Base-by-base conservation (phyloP, 1,140 invertebrate species). In the Polypedilum pembai region DNA sequence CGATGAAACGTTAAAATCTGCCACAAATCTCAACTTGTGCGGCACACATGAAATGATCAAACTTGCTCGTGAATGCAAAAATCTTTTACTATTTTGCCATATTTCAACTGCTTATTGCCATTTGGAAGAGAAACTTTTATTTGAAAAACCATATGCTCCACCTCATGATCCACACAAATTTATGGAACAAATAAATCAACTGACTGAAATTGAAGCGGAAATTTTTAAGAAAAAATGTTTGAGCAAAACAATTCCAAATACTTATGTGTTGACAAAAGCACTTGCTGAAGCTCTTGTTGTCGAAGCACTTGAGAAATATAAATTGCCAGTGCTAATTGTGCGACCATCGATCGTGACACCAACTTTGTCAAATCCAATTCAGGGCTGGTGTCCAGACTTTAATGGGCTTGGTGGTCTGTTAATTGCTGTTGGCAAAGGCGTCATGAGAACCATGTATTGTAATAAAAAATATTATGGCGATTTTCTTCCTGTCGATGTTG, bases 301-400 rank as follows among this genome's bases (percentile, higher is more conserved):
- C 40, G 92, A 95, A 80, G 85, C 88, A 45, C 90, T 91, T 82
- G 81, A 87, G n/a, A 74, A 78, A 17, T 76, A 79, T 21, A 83
- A 87, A 7, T 80, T 99, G 33, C 97, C 96, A 4, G 84, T 91
- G 0, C 87, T 95, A 41, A 93, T 99, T 75, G 84, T 98, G 15
- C 85, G 97, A 76, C 95, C 95, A 12, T 95, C 94, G 0, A 95
- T 96, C 78, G 92, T 93, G 2, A 91, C 92, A 77, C 90, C 91
- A 17, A 85, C 91, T 21, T 92, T 90, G 90, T 88, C 88, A 77
- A 90, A 92, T 76, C 92, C 92, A 0, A 76, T 92, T 4, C 90
- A 90, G 0, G 94, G 95, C 33, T 98, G 96, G 96, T 95, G 97
- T 79, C 94, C 96, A 80, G 96, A 95, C 80, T 86, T 93, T 73